Conservation (phyloP, 2,797 vertebrate genomes). For the Capromys pilorides region DNA sequence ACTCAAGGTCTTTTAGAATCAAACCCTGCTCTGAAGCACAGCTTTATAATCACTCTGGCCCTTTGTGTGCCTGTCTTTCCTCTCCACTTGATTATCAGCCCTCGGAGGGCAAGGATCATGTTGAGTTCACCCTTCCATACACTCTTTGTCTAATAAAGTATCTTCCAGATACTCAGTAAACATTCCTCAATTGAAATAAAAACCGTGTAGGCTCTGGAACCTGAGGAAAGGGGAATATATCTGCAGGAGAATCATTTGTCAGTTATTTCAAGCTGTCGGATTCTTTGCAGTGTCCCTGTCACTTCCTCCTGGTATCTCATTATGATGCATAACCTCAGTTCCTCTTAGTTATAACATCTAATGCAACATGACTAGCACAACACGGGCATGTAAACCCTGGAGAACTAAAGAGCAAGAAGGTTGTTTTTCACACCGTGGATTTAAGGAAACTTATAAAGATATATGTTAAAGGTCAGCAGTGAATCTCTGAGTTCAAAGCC, state of each 20-base stretch:
- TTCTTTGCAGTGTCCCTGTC: conserved; percentile 49
- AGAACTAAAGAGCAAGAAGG: conserved; percentile 57
- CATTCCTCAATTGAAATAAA: conserved; percentile 30
- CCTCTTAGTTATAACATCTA: conserved; percentile 58
- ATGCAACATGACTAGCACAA: conserved; percentile 69
- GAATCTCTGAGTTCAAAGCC: conserved; percentile 40
- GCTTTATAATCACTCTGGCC: neutral
- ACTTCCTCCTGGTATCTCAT: conserved; percentile 58
- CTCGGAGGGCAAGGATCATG: neutral
- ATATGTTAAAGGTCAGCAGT: conserved; percentile 65
- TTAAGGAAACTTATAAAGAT: conserved; percentile 59
- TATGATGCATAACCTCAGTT: conserved; percentile 50
- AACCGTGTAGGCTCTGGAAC: neutral
- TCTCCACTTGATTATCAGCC: conserved; percentile 23
- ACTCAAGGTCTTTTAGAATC: neutral
- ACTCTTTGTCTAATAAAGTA: conserved; percentile 30
- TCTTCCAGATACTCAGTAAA: neutral
- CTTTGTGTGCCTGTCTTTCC: neutral
- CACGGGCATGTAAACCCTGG: conserved; percentile 59
- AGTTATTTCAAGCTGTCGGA: neutral
- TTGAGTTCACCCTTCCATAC: conserved; percentile 47
- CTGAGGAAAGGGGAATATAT: neutral
- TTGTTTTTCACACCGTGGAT: conserved; percentile 58
- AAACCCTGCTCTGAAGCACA: neutral
- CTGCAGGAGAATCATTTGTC: conserved; percentile 10